Evolutionary conservation across 2,888 invertebrate species (phyloP), one percentile per base, ranked within the genome.

Genomic region (Scaptomyza polygonia): DNA sequence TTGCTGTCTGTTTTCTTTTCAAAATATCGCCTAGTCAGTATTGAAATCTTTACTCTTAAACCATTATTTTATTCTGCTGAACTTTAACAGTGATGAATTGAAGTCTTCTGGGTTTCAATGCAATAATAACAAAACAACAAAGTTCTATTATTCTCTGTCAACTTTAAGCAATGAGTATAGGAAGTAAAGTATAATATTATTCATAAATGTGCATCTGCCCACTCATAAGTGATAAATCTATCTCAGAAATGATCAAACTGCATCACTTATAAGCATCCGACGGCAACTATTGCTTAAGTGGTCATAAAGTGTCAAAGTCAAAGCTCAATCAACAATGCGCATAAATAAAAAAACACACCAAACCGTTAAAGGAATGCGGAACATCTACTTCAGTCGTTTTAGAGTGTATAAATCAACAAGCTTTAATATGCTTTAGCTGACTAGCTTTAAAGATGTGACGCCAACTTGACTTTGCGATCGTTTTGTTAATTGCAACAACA

Each of bases 331-430:
- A 58, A 45, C 66, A 58, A 64, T 51, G 66, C 52, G 58, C 79
- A 81, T 79, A 69, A 79, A 79, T 75, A 72, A 75, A 11, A 11
- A 52, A 3, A 16, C 16, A 16, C n/a, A 12, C 16, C 36, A 8
- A 54, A 56, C 53, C 53, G 49, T 65, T 48, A 51, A 29, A 66
- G 59, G 84, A 86, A 82, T 82, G 81, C 81, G 81, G 81, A 82
- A 82, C 56, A 74, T 51, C 61, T 64, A 16, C 39, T 39, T 54
- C 39, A 65, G 5, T 7, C 34, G 34, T 25, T 32, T 0, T 42
- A 44, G 12, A 21, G 49, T 66, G 45, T 21, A 68, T 61, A 57
- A 71, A 66, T 63, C 65, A 72, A 58, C 40, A 45, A 14, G 29
- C 48, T 55, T 51, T 9, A 11, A 29, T 29, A 29, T 9, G 9